Conservation (phyloP, 2,888 invertebrate species). For the Cosmia trapezina region DNA sequence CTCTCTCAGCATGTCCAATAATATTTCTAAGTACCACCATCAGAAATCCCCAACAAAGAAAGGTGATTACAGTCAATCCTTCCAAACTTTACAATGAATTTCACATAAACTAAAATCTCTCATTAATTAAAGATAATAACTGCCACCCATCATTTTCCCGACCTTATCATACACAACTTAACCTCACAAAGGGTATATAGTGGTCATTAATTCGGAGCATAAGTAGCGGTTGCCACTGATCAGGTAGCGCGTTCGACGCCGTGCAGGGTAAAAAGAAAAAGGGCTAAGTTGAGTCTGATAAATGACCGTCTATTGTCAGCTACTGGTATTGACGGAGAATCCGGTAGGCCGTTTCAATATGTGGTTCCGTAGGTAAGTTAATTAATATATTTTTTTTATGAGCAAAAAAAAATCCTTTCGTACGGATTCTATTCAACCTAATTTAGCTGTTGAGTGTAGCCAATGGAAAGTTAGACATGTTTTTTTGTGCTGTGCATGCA, state of each 20-base stretch:
- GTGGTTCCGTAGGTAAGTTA: slow-evolving; percentile 59
- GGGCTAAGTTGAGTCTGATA: slow-evolving; percentile 71
- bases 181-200: slow-evolving; percentile 57
- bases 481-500: neutral
- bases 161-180: slow-evolving; percentile 66
- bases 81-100: slow-evolving; percentile 51
- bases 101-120: slow-evolving; percentile 54
- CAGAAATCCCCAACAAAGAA: slow-evolving; percentile 25
- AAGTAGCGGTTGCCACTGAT: slow-evolving; percentile 64
- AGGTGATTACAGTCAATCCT: slow-evolving; percentile 33
- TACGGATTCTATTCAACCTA: neutral
- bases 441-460: too few species aligned
- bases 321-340: slow-evolving; percentile 70
- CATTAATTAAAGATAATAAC: slow-evolving; percentile 59
- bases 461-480: neutral
- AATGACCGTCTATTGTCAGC: slow-evolving; percentile 71
- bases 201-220: slow-evolving; percentile 67
- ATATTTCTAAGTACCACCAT: neutral
- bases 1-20: neutral
- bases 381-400: neutral
- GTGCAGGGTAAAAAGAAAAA: slow-evolving; percentile 64
- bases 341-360: slow-evolving; percentile 17
- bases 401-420: neutral
- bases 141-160: slow-evolving; percentile 59
- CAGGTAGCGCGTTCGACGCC: slow-evolving; percentile 72